These are phyloP conservation scores for Chirona hameri DNA, from an alignment of 2,888 invertebrate species.

Conservation along the genomic window DNA sequence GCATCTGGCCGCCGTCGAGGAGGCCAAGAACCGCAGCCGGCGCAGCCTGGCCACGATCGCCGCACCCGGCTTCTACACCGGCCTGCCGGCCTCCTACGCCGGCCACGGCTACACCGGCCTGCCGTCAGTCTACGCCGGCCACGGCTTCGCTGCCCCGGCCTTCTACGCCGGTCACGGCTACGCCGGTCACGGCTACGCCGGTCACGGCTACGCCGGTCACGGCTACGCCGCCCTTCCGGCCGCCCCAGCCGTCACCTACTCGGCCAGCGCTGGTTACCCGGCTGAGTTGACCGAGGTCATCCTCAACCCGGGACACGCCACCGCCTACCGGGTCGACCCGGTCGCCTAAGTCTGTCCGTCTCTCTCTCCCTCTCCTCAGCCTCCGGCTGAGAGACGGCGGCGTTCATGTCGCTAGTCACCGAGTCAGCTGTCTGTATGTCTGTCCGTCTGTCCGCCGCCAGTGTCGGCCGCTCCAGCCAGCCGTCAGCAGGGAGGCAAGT, in stretches of 20 bases:
- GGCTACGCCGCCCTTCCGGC: constrained; percentile 43
- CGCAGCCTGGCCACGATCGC: too few relatives aligned
- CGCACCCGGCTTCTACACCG: neutral
- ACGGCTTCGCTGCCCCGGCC: too few relatives aligned
- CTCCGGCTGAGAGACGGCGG: neutral
- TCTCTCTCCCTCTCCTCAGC: neutral
- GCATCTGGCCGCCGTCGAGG: constrained; percentile 49
- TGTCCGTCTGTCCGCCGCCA: neutral
- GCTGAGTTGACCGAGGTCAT: constrained; percentile 13
- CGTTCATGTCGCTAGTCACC: constrained; percentile 23
- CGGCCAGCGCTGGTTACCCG: constrained; percentile 47
- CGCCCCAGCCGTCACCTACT: constrained; percentile 43
- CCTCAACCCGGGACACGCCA: constrained; percentile 29
- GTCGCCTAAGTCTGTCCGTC: neutral
- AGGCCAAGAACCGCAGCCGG: neutral
- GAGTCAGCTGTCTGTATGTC: neutral
- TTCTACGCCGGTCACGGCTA: too few relatives aligned
- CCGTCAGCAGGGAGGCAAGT: neutral
- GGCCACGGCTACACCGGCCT: too few relatives aligned
- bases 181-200: too few relatives aligned
- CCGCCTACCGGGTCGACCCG: constrained; percentile 24
- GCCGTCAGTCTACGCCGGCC: too few relatives aligned
- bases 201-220: too few relatives aligned
- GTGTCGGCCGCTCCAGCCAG: neutral
- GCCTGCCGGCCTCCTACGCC: constrained; percentile 48